Evolutionary conservation across 2,888 invertebrate species (phyloP).

Genomic region (Plagodis dolabraria): DNA sequence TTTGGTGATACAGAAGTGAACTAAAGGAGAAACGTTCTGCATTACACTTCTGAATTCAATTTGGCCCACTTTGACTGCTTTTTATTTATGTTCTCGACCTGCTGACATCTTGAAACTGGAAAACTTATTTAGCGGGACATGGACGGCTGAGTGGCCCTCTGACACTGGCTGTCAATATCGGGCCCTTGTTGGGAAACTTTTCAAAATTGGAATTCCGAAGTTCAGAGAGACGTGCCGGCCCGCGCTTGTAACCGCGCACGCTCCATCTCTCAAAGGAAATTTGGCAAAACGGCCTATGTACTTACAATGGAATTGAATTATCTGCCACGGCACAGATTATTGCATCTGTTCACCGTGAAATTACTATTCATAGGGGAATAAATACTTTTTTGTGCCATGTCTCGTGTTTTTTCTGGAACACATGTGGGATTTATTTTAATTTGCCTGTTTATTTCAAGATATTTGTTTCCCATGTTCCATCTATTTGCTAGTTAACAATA

Average conservation of each 20-base stretch:
- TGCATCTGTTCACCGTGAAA: conserved; percentile 77
- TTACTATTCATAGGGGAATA: conserved; percentile 62
- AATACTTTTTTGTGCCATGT: too few relatives aligned
- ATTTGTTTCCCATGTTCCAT: too few relatives aligned
- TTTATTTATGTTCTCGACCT: conserved; percentile 18
- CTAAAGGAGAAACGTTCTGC: too few relatives aligned
- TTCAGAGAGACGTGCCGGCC: conserved; percentile 79
- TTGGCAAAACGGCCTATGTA: conserved; percentile 74
- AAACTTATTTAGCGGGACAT: conserved; percentile 52
- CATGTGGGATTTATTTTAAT: too few relatives aligned
- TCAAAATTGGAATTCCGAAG: conserved; percentile 85
- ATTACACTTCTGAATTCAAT: not conserved
- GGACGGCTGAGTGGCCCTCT: conserved; percentile 68
- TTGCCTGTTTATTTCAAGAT: too few relatives aligned
- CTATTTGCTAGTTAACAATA: too few relatives aligned
- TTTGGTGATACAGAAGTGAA: too few relatives aligned
- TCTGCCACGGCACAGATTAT: conserved; percentile 74
- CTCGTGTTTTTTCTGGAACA: too few relatives aligned
- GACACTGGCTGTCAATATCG: conserved; percentile 80
- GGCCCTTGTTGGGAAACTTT: conserved; percentile 80
- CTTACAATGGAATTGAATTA: conserved; percentile 79
- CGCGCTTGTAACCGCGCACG: conserved; percentile 67
- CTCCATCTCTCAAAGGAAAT: conserved; percentile 82
- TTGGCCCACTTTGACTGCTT: conserved; percentile 7
- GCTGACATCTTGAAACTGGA: conserved; percentile 37